Evolutionary conservation across 2,113 vertebrate genomes (phyloP), one percentile per base, ranked within the genome.

Genomic region (Cebus imitator): DNA sequence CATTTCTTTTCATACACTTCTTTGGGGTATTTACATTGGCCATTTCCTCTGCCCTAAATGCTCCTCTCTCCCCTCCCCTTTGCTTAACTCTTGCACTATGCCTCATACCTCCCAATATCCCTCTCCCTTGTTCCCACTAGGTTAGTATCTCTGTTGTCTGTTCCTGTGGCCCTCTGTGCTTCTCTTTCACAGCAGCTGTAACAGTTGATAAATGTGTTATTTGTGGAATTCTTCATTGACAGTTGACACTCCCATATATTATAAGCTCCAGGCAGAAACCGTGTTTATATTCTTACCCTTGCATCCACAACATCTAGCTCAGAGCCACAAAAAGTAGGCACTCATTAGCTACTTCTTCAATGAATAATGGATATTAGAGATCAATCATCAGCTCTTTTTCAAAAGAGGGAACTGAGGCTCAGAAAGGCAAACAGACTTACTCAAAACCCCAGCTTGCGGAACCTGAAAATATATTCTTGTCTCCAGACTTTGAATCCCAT

Each of bases 361-460:
- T 87, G 61, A 91, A 80, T 48, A 87, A 66, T 70, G 37, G 55
- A 40, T 35, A 35, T 52, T n/a, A 13, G 43, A 80, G 20, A 87
- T 75, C 61, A 70, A 70, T 86, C 66, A 48, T 16, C 23, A 52
- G 21, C 25, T 13, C 25, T 89, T 87, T 92, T 78, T 80, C 90
- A 92, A n/a, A 83, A 78, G 82, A 96, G 45, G 30, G 25, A 95
- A 86, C 30, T 64, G 78, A 95, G 80, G 52, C 80, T 94, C 87
- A 82, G 43, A 94, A 91, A 87, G 68, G 30, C 84, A 96, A 87
- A 87, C 66, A 82, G 25, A 50, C 43, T 57, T 66, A 6, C n/a
- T 93, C 79, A 73, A 73, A 95, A 87, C 55, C 61, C 48, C 35
- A 68, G 23, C 43, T 90, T 96, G 57, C 75, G 61, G 8, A 97